Base-by-base conservation (phyloP, 2,888 invertebrate genomes). In the Macaria liturata region DNA sequence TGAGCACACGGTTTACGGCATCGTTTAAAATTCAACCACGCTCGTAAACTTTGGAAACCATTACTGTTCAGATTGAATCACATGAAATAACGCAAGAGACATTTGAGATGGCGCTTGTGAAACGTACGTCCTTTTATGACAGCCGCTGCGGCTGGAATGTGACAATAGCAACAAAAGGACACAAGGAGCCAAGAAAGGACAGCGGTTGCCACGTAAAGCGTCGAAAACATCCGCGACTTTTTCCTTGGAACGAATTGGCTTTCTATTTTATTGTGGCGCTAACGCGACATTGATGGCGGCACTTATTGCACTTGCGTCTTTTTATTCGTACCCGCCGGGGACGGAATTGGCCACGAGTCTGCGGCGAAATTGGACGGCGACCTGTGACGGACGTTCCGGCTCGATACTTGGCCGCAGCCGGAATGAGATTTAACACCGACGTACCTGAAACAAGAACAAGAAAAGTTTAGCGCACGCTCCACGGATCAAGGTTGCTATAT, bases 181-280 rank as follows among this genome's bases (percentile, higher is more conserved):
- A 54, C 49, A 56, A 53, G 57, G 61, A 61, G 49, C 56, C 61
- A 64, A 56, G 57, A 52, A 54, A 50, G 57, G 56, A 55, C 39
- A 4, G 31, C 3, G 31, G 31, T 31, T 3, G 32, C 53, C 20
- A 46, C 42, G 43, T 9, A 61, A 60, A 57, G 60, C 53, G 57
- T 45, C 65, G 66, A 65, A 65, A 68, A 59, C 69, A 65, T 60
- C 65, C 64, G 66, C 67, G 74, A 75, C 76, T 79, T 78, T 76
- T 82, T 78, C 78, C 75, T 70, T 66, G 64, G 66, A 76, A 74
- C 75, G 79, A 82, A 81, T 79, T 73, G 78, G 84, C 86, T 86
- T 88, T 88, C 88, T 88, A 88, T 89, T 89, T 90, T 88, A 89
- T 89, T 88, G 86, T 78, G 84, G 79, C 78, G 75, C 80, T 88